Conservation (phyloP, 2,888 invertebrate genomes). For the Caenorhabditis doughertyi region DNA sequence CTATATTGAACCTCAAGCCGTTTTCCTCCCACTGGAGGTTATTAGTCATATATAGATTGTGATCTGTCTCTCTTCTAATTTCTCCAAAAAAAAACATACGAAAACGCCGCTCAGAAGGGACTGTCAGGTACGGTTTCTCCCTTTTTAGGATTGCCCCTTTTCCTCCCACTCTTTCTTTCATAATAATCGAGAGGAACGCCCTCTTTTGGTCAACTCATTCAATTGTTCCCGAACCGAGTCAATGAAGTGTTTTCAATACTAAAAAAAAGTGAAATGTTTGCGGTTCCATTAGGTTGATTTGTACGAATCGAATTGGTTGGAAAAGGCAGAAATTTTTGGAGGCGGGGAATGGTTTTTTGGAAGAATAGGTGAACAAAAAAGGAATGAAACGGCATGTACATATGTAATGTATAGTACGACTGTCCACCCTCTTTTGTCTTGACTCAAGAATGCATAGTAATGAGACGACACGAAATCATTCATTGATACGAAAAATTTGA, state of each 20-base stretch:
- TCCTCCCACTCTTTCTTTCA: conserved; percentile 17
- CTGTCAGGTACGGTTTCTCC: conserved; percentile 48
- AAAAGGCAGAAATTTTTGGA: conserved; percentile 13
- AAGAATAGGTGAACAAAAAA: conserved; percentile 13
- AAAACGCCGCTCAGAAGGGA: conserved; percentile 11
- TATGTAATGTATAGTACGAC: conserved; percentile 26
- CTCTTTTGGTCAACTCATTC: conserved; percentile 30
- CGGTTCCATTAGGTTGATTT: conserved; percentile 56
- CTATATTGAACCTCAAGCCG: background rate
- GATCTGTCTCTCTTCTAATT: conserved; percentile 28
- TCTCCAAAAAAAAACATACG: conserved; percentile 22
- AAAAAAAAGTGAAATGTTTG: conserved; percentile 44
- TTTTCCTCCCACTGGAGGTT: conserved; percentile 32
- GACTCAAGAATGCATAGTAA: conserved; percentile 44
- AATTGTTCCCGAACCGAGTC: conserved; percentile 23
- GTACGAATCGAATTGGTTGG: conserved; percentile 18
- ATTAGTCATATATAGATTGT: conserved; percentile 58
- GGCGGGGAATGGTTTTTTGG: background rate
- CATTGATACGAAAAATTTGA: conserved; percentile 22
- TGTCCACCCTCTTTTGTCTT: conserved; percentile 53
- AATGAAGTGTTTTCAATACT: conserved; percentile 53
- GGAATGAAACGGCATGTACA: conserved; percentile 21
- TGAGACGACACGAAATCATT: conserved; percentile 34
- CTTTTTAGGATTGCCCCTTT: background rate
- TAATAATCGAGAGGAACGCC: conserved; percentile 32